Conservation (phyloP, 2,113 vertebrate species). For the Perca schrenkii region DNA sequence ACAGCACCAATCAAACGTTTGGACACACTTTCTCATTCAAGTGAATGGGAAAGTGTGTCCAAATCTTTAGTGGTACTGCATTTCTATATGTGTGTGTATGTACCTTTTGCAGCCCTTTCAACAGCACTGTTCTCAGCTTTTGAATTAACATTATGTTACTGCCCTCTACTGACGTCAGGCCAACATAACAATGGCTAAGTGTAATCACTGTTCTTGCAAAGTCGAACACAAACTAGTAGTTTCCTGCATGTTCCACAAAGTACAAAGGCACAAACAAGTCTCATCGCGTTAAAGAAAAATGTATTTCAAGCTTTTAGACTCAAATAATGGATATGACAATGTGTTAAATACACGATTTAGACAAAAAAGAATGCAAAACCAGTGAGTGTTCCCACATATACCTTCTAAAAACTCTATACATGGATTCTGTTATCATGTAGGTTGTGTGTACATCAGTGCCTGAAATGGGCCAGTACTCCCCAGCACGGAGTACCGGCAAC, state of each 20-base stretch:
- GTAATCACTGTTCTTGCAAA: neutral
- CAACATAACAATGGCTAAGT: slow-evolving; percentile 25
- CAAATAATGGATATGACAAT: neutral
- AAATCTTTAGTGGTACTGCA: too few relatives aligned
- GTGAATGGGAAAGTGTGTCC: too few relatives aligned
- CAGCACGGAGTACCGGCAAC: too few relatives aligned
- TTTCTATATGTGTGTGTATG: too few relatives aligned
- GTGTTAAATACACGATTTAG: slow-evolving; percentile 13
- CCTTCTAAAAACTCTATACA: neutral
- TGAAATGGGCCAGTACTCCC: too few relatives aligned
- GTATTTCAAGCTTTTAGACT: slow-evolving; percentile 50
- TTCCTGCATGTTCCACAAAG: neutral
- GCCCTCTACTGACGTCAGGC: slow-evolving; percentile 58
- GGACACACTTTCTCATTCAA: too few relatives aligned
- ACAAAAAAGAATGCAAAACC: slow-evolving; percentile 13
- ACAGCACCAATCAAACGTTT: too few relatives aligned
- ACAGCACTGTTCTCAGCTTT: neutral
- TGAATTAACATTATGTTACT: neutral
- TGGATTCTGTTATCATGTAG: neutral
- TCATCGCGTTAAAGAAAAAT: slow-evolving; percentile 12
- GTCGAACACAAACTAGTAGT: neutral
- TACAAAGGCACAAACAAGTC: neutral
- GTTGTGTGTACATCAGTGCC: too few relatives aligned
- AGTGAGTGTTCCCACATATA: neutral
- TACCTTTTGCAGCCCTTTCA: neutral